These are phyloP conservation scores for Orchesellides sinensis DNA, from an alignment of 2,888 invertebrate genomes.

Conservation along the genomic window DNA sequence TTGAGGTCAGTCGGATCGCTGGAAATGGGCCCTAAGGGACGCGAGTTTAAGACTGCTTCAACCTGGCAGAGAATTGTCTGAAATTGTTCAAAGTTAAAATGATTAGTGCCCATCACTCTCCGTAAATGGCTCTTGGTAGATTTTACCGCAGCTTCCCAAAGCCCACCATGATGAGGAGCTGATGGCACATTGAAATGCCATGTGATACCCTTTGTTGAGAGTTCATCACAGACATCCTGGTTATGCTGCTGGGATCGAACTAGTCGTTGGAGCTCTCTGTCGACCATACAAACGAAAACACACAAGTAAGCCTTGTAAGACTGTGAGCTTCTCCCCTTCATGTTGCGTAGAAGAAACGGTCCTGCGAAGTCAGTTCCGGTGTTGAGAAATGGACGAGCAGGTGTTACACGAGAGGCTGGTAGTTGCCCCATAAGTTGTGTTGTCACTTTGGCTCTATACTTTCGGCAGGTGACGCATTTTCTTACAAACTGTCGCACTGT, in stretches of 20 bases:
- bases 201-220: conserved; percentile 58
- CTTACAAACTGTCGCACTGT: background rate
- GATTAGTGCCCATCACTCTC: conserved; percentile 72
- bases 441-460: background rate
- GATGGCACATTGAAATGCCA: conserved; percentile 76
- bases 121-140: conserved; percentile 74
- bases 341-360: background rate
- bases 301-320: background rate
- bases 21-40: background rate
- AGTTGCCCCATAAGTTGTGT: background rate
- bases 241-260: too few relatives aligned
- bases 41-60: conserved; percentile 75
- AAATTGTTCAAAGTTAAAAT: conserved; percentile 75
- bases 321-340: background rate
- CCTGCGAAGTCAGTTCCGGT: conserved; percentile 12
- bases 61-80: conserved; percentile 75
- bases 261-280: too few relatives aligned
- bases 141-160: conserved; percentile 76
- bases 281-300: background rate
- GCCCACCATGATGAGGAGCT: conserved; percentile 76
- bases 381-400: background rate
- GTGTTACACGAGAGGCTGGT: background rate
- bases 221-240: too few relatives aligned
- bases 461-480: conserved; percentile 3
- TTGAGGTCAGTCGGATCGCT: background rate